Percentiles rank a stretch among this genome's conserved stretches.
Evolutionary conservation across 2,797 vertebrate genomes (phyloP).

Genomic region (Numenius phaeopus): DNA sequence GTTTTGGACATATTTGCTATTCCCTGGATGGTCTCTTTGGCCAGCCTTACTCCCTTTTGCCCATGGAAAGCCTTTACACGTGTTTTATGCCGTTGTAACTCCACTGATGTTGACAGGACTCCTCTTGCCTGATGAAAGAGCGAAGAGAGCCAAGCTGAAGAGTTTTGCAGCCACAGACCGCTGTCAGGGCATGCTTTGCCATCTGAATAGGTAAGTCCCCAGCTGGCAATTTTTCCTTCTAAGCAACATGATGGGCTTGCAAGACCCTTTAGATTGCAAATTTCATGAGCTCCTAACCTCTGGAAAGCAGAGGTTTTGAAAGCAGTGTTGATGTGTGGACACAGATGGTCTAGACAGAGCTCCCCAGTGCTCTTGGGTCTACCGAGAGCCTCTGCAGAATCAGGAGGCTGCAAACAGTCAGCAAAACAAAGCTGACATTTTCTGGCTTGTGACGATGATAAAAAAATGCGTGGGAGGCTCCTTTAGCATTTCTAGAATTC

Average conservation of each 20-base stretch:
- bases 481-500: conserved; percentile 10
- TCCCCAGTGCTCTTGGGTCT: neutral
- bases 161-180: neutral
- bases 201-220: neutral
- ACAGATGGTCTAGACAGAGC: neutral
- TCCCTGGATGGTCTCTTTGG: neutral
- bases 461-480: neutral
- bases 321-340: neutral
- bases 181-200: neutral
- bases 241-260: neutral
- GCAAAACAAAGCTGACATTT: neutral
- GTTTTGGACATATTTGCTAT: neutral
- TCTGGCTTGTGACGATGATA: neutral
- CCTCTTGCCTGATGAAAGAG: neutral
- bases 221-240: neutral
- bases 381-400: neutral
- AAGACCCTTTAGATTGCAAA: neutral
- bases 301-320: neutral
- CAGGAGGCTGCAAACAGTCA: neutral
- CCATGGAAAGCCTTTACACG: accelerated
- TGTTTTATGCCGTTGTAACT: neutral
- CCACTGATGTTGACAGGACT: neutral
- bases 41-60: neutral
- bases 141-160: neutral
- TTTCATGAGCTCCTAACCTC: neutral